Conservation (phyloP, 2,888 invertebrate species). For the Alentia gelatinosa region DNA sequence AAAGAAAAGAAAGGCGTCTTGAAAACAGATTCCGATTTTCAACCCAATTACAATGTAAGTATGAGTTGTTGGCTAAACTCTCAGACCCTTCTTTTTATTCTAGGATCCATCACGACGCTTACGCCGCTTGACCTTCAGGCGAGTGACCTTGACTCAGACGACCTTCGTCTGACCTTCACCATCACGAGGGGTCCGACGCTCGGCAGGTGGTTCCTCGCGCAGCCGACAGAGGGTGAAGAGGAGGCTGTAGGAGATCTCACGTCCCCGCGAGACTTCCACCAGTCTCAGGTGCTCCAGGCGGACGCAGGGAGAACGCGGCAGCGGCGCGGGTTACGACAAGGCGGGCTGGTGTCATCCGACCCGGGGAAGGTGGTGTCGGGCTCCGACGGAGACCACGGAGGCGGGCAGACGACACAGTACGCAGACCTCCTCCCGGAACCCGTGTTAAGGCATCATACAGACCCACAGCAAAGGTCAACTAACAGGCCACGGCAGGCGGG, state of each 20-base stretch:
- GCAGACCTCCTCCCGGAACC: too few species aligned
- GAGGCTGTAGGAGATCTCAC: background rate
- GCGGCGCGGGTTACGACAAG: background rate
- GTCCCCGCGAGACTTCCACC: background rate
- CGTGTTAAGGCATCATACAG: too few species aligned
- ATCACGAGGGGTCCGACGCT: conserved; percentile 71
- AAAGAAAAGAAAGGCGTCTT: too few species aligned
- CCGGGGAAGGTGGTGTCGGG: background rate
- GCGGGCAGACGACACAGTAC: too few species aligned
- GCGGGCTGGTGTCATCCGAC: background rate
- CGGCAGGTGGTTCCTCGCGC: conserved; percentile 68
- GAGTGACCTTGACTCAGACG: conserved; percentile 77
- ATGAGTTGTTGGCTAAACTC: too few species aligned
- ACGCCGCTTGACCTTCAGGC: conserved; percentile 69
- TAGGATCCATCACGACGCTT: conserved; percentile 73
- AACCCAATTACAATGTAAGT: too few species aligned
- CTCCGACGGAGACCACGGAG: too few species aligned
- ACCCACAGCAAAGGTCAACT: too few species aligned
- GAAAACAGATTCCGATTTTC: too few species aligned
- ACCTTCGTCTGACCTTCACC: conserved; percentile 71
- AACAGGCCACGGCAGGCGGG: too few species aligned
- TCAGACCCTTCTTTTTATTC: too few species aligned
- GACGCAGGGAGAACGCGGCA: background rate
- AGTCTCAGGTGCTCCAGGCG: background rate
- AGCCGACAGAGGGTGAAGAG: too few species aligned